Base-by-base conservation (phyloP, 2,888 invertebrate genomes). In the Tyria jacobaeae region DNA sequence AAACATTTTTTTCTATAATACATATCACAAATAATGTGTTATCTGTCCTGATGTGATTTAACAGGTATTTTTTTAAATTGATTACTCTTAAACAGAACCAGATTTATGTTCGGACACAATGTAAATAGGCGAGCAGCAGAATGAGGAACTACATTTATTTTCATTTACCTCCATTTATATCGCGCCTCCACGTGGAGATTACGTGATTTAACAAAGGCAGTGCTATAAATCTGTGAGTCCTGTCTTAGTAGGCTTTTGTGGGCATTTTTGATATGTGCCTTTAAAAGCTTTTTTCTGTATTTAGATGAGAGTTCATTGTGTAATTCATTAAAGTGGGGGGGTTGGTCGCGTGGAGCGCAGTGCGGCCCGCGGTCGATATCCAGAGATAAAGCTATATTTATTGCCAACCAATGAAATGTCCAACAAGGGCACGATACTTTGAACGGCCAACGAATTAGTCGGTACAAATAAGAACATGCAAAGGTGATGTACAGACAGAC, bases 261-360 rank as follows among this genome's bases (percentile, higher is more conserved):
- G 91, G 92, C 86, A 94, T 92, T 94, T 93, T 94, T 94, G 94
- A 94, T 93, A 92, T 94, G 94, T 94, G 94, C 93, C 91, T 94
- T 92, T 94, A 94, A 94, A 94, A 94, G 94, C 93, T 94, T 94
- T 94, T 94, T 94, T 94, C 92, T 94, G 94, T 94, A 94, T 94
- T 93, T 92, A 94, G 93, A 94, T 93, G 94, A 94, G 94, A 91
- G 88, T 92, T 94, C 92, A 92, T 93, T 93, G 94, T 93, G 91
- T 94, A 92, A 93, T 94, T 94, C 94, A 94, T 94, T 94, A 94
- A 88, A 88, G 91, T 80, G 86, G 87, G 89, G 90, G 89, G 89
- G 90, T 90, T 89, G 88, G 89, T 84, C 80, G 85, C 84, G 83
- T 78, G 82, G 80, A 82, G 84, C 79, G 80, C 84, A 85, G 87